Conservation (phyloP, 1,140 invertebrate species). For the Dendroctonus ponderosae region DNA sequence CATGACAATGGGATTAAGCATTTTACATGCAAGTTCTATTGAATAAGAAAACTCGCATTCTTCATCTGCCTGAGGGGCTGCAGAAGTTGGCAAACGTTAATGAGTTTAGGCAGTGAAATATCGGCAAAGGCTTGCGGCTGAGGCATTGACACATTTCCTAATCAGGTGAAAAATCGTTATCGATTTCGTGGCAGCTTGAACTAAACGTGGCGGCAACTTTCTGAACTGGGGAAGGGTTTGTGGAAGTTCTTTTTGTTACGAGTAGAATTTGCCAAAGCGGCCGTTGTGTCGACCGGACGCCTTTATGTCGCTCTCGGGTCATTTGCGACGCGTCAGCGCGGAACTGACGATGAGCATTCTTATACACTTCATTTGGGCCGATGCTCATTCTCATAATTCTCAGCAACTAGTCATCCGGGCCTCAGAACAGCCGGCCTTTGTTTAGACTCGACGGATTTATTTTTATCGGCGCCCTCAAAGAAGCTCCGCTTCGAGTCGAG, state of each 20-base stretch:
- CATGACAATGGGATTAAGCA: too few species aligned
- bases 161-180: conserved; percentile 26
- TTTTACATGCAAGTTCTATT: too few species aligned
- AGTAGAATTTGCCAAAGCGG: conserved; percentile 29
- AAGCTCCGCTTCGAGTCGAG: too few species aligned
- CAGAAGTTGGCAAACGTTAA: too few species aligned
- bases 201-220: conserved; percentile 23
- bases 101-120: too few species aligned
- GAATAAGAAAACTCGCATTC: too few species aligned
- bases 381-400: conserved; percentile 35
- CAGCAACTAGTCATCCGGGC: conserved; percentile 10
- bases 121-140: too few species aligned
- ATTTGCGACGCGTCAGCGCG: conserved; percentile 45
- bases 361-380: conserved; percentile 42
- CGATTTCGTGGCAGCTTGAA: conserved; percentile 19
- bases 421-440: neutral
- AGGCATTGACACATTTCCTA: too few species aligned
- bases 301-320: conserved; percentile 45
- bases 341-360: conserved; percentile 47
- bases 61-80: too few species aligned
- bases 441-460: neutral
- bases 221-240: conserved; percentile 18
- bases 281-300: conserved; percentile 35
- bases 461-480: too few species aligned
- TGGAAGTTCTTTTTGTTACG: conserved; percentile 27